Base-by-base conservation (phyloP, 2,888 invertebrate species). In the Alloscopus bannaensis region DNA sequence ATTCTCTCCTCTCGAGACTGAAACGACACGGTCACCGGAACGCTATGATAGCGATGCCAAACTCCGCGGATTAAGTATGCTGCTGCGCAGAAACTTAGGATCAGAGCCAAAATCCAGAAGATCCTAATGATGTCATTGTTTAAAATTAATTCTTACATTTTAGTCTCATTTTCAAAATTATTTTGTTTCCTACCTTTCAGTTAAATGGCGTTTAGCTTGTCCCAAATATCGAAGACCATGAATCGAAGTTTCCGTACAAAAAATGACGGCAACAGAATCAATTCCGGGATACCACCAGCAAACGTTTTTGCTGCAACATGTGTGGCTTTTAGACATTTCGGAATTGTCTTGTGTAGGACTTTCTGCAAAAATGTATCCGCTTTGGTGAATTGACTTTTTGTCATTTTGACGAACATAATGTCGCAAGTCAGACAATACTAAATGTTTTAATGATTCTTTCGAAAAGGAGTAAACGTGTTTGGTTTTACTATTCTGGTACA, bases 81-180 rank as follows among this genome's bases (percentile, higher is more conserved):
- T 6, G 85, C 82, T n/a, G 72, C 68, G 0, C 45, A 52, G 1
- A 83, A 13, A 4, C 81, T 78, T 55, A 64, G 18, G 2, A 78
- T n/a, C 24, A 84, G 81, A 0, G 81, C 80, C 6, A 81, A 16
- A 3, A 42, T 20, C 84, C 84, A 84, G 47, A 84, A 84, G 28
- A 84, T 78, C 60, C 84, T 84, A 13, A 2, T n/a, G n/a, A 31
- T n/a, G n/a, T n/a, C n/a, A n/a, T 4, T 45, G 13, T 45, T 11
- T 16, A 45, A 52, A 52, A 20, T 20, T 45, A 45, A 45, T n/a
- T 45, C 8, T 22, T 22, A 20, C 24, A 22, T 47, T 36, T 36
- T 36, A 13, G 6, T 6, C 36, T 11, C 3, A n/a, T 45, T 45
- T 45, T 4, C 4, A n/a, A 16, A 16, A 45, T 4, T 11, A 11